These are phyloP conservation scores for Forbesichthys papilliferus DNA, from an alignment of 2,113 vertebrate genomes.

Conservation along the genomic window DNA sequence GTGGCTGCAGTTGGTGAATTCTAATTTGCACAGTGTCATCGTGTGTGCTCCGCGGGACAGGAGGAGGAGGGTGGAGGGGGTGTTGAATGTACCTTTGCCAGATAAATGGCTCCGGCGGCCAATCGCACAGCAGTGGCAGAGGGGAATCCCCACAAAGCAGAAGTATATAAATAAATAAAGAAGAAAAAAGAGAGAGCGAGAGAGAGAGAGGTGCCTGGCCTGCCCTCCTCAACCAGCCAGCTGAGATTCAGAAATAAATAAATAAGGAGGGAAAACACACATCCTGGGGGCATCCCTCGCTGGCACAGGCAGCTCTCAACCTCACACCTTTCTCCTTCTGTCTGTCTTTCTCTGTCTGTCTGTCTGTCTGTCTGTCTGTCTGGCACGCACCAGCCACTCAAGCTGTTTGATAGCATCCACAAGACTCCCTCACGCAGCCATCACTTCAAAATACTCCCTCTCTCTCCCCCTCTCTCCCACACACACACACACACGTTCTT, in stretches of 20 bases:
- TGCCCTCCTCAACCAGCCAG: conserved; percentile 52
- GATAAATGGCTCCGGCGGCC: neutral
- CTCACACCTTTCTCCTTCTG: conserved; percentile 36
- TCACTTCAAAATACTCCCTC: neutral
- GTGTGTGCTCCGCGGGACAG: conserved; percentile 15
- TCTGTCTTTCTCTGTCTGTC: conserved; percentile 62
- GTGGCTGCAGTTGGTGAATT: conserved; percentile 18
- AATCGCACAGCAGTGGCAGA: neutral
- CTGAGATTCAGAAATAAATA: conserved; percentile 70
- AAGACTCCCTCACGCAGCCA: neutral
- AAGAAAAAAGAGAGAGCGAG: neutral
- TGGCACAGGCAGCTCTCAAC: conserved; percentile 54
- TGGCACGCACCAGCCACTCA: neutral
- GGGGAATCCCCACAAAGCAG: conserved; percentile 25
- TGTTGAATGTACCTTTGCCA: neutral
- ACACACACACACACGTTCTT: neutral
- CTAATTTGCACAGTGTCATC: conserved; percentile 48
- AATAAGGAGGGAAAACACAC: conserved; percentile 62
- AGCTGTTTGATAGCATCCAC: neutral
- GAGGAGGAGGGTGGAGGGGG: conserved; percentile 5
- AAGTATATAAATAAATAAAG: neutral
- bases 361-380: conserved; percentile 52
- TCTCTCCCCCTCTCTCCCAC: neutral
- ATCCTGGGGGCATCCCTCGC: conserved; percentile 74
- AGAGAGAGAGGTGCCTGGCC: conserved; percentile 5